Evolutionary conservation across 2,797 vertebrate species (phyloP), one percentile per base, ranked within the genome.

Genomic region (Heterohyrax brucei): DNA sequence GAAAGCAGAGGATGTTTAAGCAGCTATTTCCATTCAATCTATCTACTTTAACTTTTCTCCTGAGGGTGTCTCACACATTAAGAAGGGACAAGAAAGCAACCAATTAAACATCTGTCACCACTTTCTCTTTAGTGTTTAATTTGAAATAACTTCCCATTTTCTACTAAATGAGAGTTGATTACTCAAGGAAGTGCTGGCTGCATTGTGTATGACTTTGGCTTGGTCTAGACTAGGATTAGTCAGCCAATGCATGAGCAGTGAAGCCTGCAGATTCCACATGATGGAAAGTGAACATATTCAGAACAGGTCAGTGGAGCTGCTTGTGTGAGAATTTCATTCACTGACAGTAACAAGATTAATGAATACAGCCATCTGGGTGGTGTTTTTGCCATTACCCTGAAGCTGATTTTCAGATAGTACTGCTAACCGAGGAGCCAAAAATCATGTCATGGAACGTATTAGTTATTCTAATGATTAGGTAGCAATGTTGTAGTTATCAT

Each of bases 131-230:
- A 87, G 64, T 80, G 68, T 84, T 95, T 93, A 95, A 95, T 92
- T 90, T 96, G 89, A 84, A 97, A 89, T 68, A 89, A 94, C 77
- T 96, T 95, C 90, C 72, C 61, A 79, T 94, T 96, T 96, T 80
- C 78, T 96, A 80, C 94, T 84, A 96, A 95, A 94, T 92, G 87
- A 94, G 64, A 96, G 84, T 28, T 94, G 73, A 96, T 95, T 85
- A 96, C 86, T 96, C 85, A 83, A 59, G 48, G n/a, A 48, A 93
- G 53, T 73, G 56, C 56, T 86, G 64, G 44, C 85, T 95, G 50
- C 68, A 76, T 53, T 70, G 44, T 91, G 75, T 87, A 87, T 79
- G 87, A 93, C 91, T 95, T 93, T 89, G 66, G 79, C 62, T 92
- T 95, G 82, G 87, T 78, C 85, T 88, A 82, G 33, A 88, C 56